Conservation (phyloP, 1,140 invertebrate genomes). For the Ruditapes philippinarum region DNA sequence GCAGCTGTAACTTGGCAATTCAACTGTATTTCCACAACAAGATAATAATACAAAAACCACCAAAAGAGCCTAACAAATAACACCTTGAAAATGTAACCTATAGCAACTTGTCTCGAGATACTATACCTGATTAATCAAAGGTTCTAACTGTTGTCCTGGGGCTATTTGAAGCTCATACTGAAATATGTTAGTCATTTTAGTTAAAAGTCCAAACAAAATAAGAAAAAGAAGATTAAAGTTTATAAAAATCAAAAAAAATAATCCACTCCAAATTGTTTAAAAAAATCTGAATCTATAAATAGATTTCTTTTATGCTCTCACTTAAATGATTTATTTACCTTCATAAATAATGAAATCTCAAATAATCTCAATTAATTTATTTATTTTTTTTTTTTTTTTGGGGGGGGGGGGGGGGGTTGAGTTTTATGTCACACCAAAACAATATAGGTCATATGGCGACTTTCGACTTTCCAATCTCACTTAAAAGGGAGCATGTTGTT, state of each 20-base stretch:
- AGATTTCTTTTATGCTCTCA: too few species aligned
- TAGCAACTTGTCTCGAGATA: conserved; percentile 29
- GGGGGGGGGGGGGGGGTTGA: too few species aligned
- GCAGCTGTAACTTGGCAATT: too few species aligned
- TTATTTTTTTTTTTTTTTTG: neutral
- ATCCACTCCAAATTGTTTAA: too few species aligned
- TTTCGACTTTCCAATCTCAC: too few species aligned
- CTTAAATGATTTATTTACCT: too few species aligned
- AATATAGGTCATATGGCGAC: too few species aligned
- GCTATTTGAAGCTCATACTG: conserved; percentile 52
- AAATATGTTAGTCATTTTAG: conserved; percentile 32
- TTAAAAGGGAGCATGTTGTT: too few species aligned
- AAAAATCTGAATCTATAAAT: too few species aligned
- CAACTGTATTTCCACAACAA: neutral
- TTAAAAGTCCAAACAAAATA: neutral
- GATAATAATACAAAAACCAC: neutral
- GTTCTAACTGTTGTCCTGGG: conserved; percentile 51
- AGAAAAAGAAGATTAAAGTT: too few species aligned
- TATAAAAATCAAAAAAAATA: too few species aligned
- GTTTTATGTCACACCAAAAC: too few species aligned
- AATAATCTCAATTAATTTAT: neutral
- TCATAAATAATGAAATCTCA: neutral
- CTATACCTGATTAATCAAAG: conserved; percentile 61
- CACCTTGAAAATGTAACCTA: neutral
- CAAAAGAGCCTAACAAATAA: neutral